Base-by-base conservation (phyloP, 2,797 vertebrate species). In the Salmo trutta region DNA sequence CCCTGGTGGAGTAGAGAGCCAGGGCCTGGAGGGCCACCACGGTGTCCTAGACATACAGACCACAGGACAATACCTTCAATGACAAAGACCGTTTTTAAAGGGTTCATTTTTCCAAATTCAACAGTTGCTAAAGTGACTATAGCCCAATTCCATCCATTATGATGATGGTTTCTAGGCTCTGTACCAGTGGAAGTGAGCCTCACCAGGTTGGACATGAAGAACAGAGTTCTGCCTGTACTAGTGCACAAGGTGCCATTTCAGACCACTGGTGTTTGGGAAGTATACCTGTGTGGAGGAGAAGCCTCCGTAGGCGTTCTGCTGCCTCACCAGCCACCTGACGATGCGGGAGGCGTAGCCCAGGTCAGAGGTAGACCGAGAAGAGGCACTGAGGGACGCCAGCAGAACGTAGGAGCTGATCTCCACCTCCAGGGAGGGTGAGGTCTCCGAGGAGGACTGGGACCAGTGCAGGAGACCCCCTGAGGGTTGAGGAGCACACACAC, bases 221-320 rank as follows among this genome's bases (percentile, higher is more conserved):
- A n/a, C n/a, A n/a, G 41, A 24, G 24, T 24, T 24, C 1, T 3
- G 41, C 1, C 2, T 12, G 8, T 47, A 47, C 41, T 2, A n/a
- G 6, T 19, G 19, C 54, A 8, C 16, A 19, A 4, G 53, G 53
- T 3, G 33, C 10, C 41, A 47, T 47, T 47, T 47, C 41, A 47
- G 41, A 5, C 19, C 19, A 2, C 5, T 5, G 33, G 54, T 21
- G 64, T 10, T 64, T 1, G 5, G n/a, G 1, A 56, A 7, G 10
- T 53, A 3, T 91, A 97, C 96, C 95, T 97, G 96, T 70, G 94
- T 96, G 71, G 96, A 97, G n/a, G 92, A 93, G 89, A 96, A 97
- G 51, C 95, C 96, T 1, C 96, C 96, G 0, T 92, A 93, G 0
- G 91, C 75, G 79, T 96, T 96, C 88, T 94, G 94, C 69, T 96